Evolutionary conservation across 2,797 vertebrate species (phyloP).

Genomic region (Mus minutoides): DNA sequence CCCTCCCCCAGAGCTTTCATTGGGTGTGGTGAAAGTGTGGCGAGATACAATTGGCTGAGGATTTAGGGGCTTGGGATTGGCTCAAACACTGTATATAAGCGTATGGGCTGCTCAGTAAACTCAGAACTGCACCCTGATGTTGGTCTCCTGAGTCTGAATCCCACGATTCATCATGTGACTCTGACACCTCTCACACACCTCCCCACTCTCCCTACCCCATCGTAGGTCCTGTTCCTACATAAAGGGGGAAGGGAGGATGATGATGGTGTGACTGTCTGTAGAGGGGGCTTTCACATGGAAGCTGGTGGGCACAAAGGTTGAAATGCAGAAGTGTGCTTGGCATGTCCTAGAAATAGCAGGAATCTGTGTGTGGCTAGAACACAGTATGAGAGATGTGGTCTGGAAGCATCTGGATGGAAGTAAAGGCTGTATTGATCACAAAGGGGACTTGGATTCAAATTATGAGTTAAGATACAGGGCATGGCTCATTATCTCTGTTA

Average conservation of each 20-base stretch:
- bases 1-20: background rate
- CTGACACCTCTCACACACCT: background rate
- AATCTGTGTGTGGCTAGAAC: background rate
- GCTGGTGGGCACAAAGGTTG: background rate
- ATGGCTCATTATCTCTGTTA: background rate
- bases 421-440: too few species aligned
- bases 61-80: background rate
- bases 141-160: background rate
- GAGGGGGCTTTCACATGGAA: background rate
- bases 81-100: background rate
- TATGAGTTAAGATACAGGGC: background rate
- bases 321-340: background rate
- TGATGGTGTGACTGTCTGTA: fast-evolving
- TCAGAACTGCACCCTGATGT: background rate
- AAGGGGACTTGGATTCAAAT: background rate
- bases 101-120: background rate
- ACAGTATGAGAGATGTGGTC: background rate
- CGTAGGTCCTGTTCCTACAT: background rate
- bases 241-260: background rate
- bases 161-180: background rate
- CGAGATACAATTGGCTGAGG: background rate
- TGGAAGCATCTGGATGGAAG: background rate
- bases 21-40: background rate
- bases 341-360: background rate
- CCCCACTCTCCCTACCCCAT: background rate